Base-by-base conservation (phyloP, 2,113 vertebrate genomes). In the Tretioscincus oriximinensis region DNA sequence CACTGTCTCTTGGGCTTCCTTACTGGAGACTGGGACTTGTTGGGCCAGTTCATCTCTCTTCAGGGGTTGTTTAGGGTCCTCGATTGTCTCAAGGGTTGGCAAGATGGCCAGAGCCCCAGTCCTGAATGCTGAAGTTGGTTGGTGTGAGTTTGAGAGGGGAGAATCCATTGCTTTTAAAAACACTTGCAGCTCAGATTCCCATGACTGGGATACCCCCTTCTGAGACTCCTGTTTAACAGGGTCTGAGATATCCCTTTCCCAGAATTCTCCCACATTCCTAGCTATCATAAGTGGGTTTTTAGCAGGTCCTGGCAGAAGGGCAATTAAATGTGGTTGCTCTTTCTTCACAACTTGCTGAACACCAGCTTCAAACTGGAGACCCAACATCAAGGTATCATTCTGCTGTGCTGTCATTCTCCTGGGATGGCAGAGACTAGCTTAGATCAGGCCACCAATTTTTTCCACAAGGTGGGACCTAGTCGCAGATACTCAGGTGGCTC, bases 121-220 rank as follows among this genome's bases (percentile, higher is more conserved):
- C 22, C 76, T 51, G 35, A 41, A 69, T 1, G 29, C 22, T 16
- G 7, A 26, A 7, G 20, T 54, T 3, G 14, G 29, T 7, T 35
- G 65, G 4, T 26, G 49, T 1, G 8, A 22, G 28, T 26, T 69
- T 0, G 22, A 60, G 12, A 35, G 49, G 51, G 76, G 58, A 29
- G 76, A 58, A 47, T 68, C 76, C 65, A 58, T 69, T 1, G 26
- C 65, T 51, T 69, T 69, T 29, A 78, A 31, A 66, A 78, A 78
- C 3, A 69, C 76, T 29, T 78, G 76, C 47, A 78, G 8, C 49
- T 78, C 65, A 28, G 65, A 28, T 31, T 78, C 76, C 65, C 76
- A 78, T 1, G 65, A 65, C 7, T 69, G 65, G 1, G 49, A 65
- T 7, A 5, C 1, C 29, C 65, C 76, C 65, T 69, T 78, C 49